Evolutionary conservation across 37 sponge, comb jelly and placozoan genomes (phyloP), one percentile per base, ranked within the genome.

Genomic region (Chondrosia reniformis): DNA sequence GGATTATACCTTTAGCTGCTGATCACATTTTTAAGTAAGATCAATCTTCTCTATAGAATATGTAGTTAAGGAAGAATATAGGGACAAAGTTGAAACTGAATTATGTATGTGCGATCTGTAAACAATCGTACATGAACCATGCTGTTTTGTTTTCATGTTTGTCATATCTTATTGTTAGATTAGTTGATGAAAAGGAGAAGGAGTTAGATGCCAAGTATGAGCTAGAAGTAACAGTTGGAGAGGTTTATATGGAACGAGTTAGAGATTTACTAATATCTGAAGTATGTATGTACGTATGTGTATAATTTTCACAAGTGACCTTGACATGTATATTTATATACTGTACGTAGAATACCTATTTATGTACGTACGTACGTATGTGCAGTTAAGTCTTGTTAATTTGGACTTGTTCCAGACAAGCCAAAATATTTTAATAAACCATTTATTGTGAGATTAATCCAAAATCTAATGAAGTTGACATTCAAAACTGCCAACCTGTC

Each of bases 211-310:
- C 45, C 21, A 30, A 28, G 22, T 52, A 43, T 28, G 25, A 62
- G 30, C 45, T 89, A 19, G 74, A 58, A 5, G 78, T 85, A 3
- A 72, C 89, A 19, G 82, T 84, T 24, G 78, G 65, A 3, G 89
- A 89, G 63, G 56, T 89, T 3, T 89, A 89, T 78, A 89, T 86
- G 38, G 83, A 89, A 30, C 45, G 67, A 37, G 67, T 66, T 22
- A 66, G 30, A 19, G 39, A 32, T 8, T 37, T 66, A 40, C 67
- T 66, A 17, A 21, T 21, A 8, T 21, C 15, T 7, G 31, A 66
- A 17, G 67, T 66, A 32, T 32, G 67, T 66, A n/a, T 8, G n/a
- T 62, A n/a, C 28, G 67, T 36, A 30, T 37, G 67, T 66, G 67
- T 32, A 21, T 37, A 30, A 49, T 49, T 12, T 49, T 49, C 15